Base-by-base conservation (phyloP, 64 coral and sea anemone genomes). In the Montipora cactus region DNA sequence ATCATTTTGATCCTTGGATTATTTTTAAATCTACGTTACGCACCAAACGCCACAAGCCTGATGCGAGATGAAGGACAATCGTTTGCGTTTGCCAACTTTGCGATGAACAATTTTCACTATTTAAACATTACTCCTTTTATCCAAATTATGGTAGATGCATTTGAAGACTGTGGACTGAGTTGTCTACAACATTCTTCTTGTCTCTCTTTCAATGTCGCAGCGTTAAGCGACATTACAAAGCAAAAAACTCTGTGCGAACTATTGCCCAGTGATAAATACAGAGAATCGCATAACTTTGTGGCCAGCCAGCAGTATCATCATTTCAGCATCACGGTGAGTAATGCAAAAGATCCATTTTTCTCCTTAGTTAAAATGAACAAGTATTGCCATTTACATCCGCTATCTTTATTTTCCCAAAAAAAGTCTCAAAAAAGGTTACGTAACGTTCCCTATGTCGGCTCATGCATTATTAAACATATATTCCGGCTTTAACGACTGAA, bases 231-330 rank as follows among this genome's bases (percentile, higher is more conserved):
- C 49, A 79, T 51, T 16, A n/a, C 37, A 37, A 37, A 52, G 5
- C 44, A 45, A 23, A 80, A 25, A 28, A 21, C 52, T 4, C 23
- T 80, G n/a, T 80, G 78, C 49, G 78, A 59, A 80, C 51, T 80
- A 7, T 49, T 80, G 6, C 78, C 78, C 8, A 53, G 49, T 22
- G 78, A 80, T 21, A 58, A 59, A 49, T 80, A 80, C 78, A 80
- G 49, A 19, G 14, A 58, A 7, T 80, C 78, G 8, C 7, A 5
- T 51, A 57, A 59, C 5, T 80, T 80, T 49, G 7, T 12, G 1
- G 1, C 49, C 49, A 80, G 51, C 20, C 50, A 58, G 20, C 10
- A 23, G 12, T 80, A n/a, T 23, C 51, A 80, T 80, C 78, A 80
- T 23, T 80, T 58, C 19, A 80, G 78, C 49, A 80, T 80, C 23